Percentiles rank a stretch among this genome's conserved stretches.
Evolutionary conservation across 2,797 vertebrate genomes (phyloP).

Genomic region (Coccyzus lansbergi): DNA sequence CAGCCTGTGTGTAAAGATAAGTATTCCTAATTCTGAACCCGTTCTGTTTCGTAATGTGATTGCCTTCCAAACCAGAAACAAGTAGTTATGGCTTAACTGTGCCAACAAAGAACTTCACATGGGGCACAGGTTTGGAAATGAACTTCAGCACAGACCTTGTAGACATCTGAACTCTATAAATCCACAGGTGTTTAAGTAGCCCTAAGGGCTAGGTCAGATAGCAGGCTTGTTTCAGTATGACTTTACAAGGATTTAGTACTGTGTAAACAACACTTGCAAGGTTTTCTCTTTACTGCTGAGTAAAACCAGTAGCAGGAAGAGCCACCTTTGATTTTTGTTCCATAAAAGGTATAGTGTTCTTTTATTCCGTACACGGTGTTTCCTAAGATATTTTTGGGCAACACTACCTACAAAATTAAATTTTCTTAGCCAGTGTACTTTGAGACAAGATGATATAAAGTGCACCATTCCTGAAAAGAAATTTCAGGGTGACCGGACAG

Average conservation of each 20-base stretch:
- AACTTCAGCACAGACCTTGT: slow-evolving; percentile 73
- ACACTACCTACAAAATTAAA: neutral
- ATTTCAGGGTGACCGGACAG: neutral
- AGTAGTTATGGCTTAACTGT: slow-evolving; percentile 57
- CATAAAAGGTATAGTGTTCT: neutral
- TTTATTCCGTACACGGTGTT: neutral
- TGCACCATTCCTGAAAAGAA: neutral
- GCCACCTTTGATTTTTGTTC: slow-evolving; percentile 67
- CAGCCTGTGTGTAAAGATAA: slow-evolving; percentile 8
- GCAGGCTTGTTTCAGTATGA: slow-evolving; percentile 74
- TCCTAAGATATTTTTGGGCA: neutral
- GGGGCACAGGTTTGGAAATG: slow-evolving; percentile 75
- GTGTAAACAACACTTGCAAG: slow-evolving; percentile 76
- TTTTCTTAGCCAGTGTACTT: neutral
- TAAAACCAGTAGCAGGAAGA: slow-evolving; percentile 78
- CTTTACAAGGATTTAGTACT: slow-evolving; percentile 82
- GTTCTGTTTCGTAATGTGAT: slow-evolving; percentile 38
- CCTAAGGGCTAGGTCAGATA: slow-evolving; percentile 78
- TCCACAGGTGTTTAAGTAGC: slow-evolving; percentile 83
- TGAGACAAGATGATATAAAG: neutral
- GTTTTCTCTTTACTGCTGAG: slow-evolving; percentile 75
- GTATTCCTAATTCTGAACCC: slow-evolving; percentile 32
- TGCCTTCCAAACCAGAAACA: slow-evolving; percentile 53
- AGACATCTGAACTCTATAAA: slow-evolving; percentile 83
- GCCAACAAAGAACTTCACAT: slow-evolving; percentile 66